A percentile compares a stretch with the other conserved stretches of the same genome.
Conservation (phyloP, 2,888 invertebrate genomes). For the Eugnorisma glareosa region DNA sequence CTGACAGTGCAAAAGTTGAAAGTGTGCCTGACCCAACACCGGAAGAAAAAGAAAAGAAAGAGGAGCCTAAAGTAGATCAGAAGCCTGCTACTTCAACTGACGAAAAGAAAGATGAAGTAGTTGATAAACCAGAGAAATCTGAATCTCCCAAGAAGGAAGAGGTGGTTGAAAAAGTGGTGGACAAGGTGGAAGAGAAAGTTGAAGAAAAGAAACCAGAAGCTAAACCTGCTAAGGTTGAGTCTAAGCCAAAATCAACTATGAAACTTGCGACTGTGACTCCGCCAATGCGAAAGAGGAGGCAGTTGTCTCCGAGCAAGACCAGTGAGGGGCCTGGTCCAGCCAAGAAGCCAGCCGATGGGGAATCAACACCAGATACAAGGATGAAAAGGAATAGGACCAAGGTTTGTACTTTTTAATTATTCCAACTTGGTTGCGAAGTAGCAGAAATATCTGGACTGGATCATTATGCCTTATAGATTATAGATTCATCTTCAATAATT, state of each 20-base stretch:
- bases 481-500: not conserved
- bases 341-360: conserved; percentile 82
- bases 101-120: conserved; percentile 76
- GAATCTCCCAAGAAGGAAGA: conserved; percentile 71
- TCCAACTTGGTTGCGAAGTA: not conserved
- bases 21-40: conserved; percentile 70
- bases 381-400: conserved; percentile 87
- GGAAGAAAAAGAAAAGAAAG: conserved; percentile 81
- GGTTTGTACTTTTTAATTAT: conserved; percentile 73
- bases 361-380: conserved; percentile 84
- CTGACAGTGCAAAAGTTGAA: conserved; percentile 77
- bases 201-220: conserved; percentile 77
- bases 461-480: too few relatives aligned
- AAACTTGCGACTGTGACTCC: conserved; percentile 91
- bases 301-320: conserved; percentile 84
- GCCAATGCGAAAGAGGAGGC: conserved; percentile 89
- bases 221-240: conserved; percentile 79
- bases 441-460: conserved; percentile 6
- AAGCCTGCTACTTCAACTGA: conserved; percentile 58
- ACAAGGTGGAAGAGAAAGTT: conserved; percentile 79
- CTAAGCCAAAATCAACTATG: conserved; percentile 87
- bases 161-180: conserved; percentile 68
- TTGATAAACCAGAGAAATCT: conserved; percentile 69
- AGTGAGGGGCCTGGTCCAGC: conserved; percentile 80
- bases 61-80: conserved; percentile 74